Percentiles rank a stretch among this genome's conserved stretches.
Evolutionary conservation across 2,113 vertebrate species (phyloP).

Genomic region (Malurus elegans): DNA sequence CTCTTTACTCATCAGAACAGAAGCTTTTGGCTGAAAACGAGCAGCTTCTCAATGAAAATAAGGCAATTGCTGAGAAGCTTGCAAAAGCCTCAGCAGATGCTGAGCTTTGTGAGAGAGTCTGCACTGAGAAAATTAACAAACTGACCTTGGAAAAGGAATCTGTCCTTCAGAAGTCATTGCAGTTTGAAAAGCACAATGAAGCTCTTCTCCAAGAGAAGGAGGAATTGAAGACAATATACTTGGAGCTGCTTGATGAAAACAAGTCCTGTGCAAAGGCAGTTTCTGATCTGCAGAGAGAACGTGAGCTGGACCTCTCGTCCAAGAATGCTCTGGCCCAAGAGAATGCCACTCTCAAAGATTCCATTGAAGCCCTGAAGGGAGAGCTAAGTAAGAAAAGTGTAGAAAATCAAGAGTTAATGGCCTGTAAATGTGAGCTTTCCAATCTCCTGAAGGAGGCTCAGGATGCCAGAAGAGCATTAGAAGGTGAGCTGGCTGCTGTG

Average conservation of each 20-base stretch:
- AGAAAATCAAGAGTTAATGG: constrained; percentile 68
- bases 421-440: constrained; percentile 72
- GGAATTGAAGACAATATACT: constrained; percentile 70
- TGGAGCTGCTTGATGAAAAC: constrained; percentile 76
- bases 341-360: constrained; percentile 68
- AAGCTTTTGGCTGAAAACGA: constrained; percentile 79
- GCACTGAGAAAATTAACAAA: constrained; percentile 54
- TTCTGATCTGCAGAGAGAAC: constrained; percentile 74
- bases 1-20: constrained; percentile 73
- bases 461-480: constrained; percentile 51
- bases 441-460: constrained; percentile 73
- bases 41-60: constrained; percentile 74
- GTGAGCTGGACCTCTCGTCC: constrained; percentile 67
- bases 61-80: constrained; percentile 73
- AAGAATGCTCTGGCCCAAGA: constrained; percentile 69
- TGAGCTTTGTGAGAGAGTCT: constrained; percentile 35
- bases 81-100: constrained; percentile 57
- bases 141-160: constrained; percentile 78
- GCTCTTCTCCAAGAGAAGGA: constrained; percentile 79
- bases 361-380: constrained; percentile 67
- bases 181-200: constrained; percentile 75
- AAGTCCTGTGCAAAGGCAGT: constrained; percentile 68
- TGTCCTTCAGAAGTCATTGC: constrained; percentile 48
- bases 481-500: constrained; percentile 62
- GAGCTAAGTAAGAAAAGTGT: constrained; percentile 70